phyloP scores from a whole-genome alignment of 1,140 invertebrate genomes.

The Drosophila bipectinata region DNA sequence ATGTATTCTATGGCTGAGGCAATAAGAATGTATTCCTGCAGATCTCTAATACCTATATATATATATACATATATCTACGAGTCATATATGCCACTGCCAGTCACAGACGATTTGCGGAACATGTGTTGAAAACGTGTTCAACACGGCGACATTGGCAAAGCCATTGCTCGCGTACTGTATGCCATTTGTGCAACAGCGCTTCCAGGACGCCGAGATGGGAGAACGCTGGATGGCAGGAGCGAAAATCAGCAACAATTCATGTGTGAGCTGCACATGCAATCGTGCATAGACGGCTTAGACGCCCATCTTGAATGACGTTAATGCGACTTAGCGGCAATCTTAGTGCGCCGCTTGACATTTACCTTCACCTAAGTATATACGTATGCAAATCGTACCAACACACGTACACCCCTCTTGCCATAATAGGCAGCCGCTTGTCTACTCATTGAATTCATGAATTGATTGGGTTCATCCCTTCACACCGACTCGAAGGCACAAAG shows the following conservation, averaged over 20 bases:
- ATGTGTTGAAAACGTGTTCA: conserved; percentile 80
- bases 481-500: neutral
- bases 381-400: conserved; percentile 36
- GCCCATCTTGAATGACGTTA: conserved; percentile 74
- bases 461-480: conserved; percentile 28
- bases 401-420: neutral
- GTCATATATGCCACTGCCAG: conserved; percentile 28
- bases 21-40: too few species aligned
- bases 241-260: conserved; percentile 62
- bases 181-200: conserved; percentile 58
- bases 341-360: conserved; percentile 33
- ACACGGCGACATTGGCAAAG: conserved; percentile 57
- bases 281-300: conserved; percentile 62
- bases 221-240: conserved; percentile 7
- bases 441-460: conserved; percentile 21
- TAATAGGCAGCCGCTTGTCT: conserved; percentile 40
- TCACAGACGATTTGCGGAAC: conserved; percentile 70
- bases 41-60: too few species aligned
- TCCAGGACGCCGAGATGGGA: conserved; percentile 1
- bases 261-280: conserved; percentile 52
- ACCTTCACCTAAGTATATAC: conserved; percentile 6
- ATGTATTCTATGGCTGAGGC: too few species aligned
- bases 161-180: conserved; percentile 49
- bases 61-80: neutral
- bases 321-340: conserved; percentile 72